Percentiles rank a stretch among this genome's conserved stretches.
Evolutionary conservation across 2,888 invertebrate species (phyloP).

Genomic region (Acrobeloides nanus): DNA sequence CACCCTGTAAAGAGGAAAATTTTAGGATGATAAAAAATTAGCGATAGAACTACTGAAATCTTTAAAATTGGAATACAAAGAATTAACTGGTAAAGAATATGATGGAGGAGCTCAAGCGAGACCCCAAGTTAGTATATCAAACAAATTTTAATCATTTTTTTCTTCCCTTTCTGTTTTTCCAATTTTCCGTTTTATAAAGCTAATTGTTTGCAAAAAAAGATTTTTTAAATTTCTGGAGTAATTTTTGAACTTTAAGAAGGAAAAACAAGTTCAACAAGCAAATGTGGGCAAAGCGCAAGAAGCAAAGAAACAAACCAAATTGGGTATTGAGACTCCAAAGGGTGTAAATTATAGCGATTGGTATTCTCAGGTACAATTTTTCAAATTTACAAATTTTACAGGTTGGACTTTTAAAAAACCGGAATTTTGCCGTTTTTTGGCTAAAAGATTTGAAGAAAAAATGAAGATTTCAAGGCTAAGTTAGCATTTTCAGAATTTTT

Average conservation of each 20-base stretch:
- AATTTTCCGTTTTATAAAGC: too few species aligned
- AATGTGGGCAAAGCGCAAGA: slow-evolving; percentile 15
- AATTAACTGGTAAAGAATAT: slow-evolving; percentile 64
- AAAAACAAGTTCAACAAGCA: slow-evolving; percentile 24
- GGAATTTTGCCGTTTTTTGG: too few species aligned
- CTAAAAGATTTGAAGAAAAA: too few species aligned
- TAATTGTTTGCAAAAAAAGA: too few species aligned
- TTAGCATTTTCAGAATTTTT: neutral
- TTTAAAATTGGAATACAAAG: slow-evolving; percentile 69
- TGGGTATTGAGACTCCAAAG: slow-evolving; percentile 87
- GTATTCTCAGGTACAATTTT: slow-evolving; percentile 69
- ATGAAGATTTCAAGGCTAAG: too few species aligned
- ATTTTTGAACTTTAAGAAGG: too few species aligned
- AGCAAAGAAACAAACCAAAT: slow-evolving; percentile 77
- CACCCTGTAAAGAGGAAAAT: too few species aligned
- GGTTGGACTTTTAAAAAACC: neutral
- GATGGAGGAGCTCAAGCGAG: slow-evolving; percentile 7
- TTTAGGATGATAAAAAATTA: slow-evolving; percentile 56
- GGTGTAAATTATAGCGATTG: slow-evolving; percentile 87
- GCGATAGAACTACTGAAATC: slow-evolving; percentile 63
- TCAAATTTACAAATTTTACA: neutral
- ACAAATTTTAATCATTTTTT: too few species aligned
- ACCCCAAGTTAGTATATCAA: too few species aligned
- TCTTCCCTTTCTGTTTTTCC: too few species aligned
- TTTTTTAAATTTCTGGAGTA: too few species aligned